Conservation (phyloP, 2,113 vertebrate species). For the Spea multiplicata region DNA sequence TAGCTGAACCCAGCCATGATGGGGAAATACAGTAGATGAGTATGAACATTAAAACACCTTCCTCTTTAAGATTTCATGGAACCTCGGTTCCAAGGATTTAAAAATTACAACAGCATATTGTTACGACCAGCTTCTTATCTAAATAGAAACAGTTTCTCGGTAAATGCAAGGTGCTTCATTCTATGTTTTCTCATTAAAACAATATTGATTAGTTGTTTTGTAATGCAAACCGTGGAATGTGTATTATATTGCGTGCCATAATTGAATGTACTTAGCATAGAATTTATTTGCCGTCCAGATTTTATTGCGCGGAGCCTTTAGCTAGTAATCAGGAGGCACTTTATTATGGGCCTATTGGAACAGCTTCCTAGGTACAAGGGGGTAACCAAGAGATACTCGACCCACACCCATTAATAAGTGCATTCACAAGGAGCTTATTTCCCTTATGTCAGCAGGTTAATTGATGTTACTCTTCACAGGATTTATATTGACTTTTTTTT, state of each 20-base stretch:
- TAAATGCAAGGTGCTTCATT: not conserved
- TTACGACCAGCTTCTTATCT: too few species aligned
- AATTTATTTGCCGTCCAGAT: constrained; percentile 32
- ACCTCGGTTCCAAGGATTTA: too few species aligned
- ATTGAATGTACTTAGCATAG: not conserved
- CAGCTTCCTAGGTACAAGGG: not conserved
- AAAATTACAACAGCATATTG: too few species aligned
- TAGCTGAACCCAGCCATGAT: too few species aligned
- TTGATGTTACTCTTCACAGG: constrained; percentile 37
- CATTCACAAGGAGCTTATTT: not conserved
- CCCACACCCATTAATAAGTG: constrained; percentile 26
- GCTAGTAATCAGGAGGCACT: not conserved
- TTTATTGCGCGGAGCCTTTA: not conserved
- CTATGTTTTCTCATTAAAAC: constrained; percentile 10
- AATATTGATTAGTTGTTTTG: constrained; percentile 34
- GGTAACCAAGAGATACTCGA: not conserved
- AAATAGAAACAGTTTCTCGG: too few species aligned
- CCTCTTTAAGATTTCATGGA: too few species aligned
- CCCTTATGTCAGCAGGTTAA: constrained; percentile 33
- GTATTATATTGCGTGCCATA: not conserved
- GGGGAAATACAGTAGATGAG: too few species aligned
- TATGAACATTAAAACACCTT: too few species aligned
- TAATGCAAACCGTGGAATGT: not conserved
- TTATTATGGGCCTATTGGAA: not conserved
- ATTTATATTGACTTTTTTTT: constrained; percentile 34